Evolutionary conservation across 2,888 invertebrate species (phyloP).

Genomic region (Phoenoteleia sp.): DNA sequence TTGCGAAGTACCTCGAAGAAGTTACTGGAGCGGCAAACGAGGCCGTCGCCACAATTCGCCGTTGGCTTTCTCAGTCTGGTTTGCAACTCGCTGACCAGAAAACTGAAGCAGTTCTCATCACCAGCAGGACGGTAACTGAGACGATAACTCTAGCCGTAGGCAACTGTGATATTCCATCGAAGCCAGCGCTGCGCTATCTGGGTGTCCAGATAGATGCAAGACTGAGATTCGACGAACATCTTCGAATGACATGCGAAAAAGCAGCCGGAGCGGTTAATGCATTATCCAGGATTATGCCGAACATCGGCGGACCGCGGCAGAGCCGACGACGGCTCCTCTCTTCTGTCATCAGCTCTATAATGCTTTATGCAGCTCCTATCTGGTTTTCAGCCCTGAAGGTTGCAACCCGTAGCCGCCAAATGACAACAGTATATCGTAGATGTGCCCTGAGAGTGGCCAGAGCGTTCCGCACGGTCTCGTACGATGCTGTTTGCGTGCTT

Average conservation of each 20-base stretch:
- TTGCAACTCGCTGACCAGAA: constrained; percentile 19
- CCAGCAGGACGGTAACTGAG: constrained; percentile 35
- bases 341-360: constrained; percentile 31
- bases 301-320: constrained; percentile 5
- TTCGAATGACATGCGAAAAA: not conserved
- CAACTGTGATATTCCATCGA: constrained; percentile 16
- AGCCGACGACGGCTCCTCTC: constrained; percentile 32
- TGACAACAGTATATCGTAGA: not conserved
- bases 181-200: constrained; percentile 61
- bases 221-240: constrained; percentile 5
- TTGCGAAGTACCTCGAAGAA: no score
- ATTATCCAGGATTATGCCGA: constrained; percentile 7
- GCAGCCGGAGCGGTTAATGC: not conserved
- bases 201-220: constrained; percentile 60
- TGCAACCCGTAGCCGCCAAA: not conserved
- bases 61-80: not conserved
- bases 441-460: not conserved
- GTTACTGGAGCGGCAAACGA: not conserved
- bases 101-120: constrained; percentile 55
- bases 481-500: not conserved
- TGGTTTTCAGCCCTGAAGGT: constrained; percentile 1
- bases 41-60: constrained; percentile 17
- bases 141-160: constrained; percentile 58
- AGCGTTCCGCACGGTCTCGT: not conserved
- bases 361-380: constrained; percentile 25